Base-by-base conservation (phyloP, 2,113 vertebrate species). In the Ancistrus triradiatus region DNA sequence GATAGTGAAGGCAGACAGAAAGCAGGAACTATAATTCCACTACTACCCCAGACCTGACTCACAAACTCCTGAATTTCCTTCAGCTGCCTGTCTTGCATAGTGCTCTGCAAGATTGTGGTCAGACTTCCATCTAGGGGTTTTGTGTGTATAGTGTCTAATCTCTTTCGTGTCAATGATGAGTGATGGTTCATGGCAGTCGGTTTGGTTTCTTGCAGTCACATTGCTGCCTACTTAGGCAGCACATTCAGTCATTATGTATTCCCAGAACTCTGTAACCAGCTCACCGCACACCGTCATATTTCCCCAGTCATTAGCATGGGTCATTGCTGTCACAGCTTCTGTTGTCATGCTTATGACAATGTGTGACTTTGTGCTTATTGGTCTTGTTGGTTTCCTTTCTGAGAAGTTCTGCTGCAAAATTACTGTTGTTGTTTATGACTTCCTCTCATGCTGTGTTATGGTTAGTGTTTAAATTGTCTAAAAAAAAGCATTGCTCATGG, bases 11-110 rank as follows among this genome's bases (percentile, higher is more conserved):
- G 72, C 61, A 66, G 66, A 72, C 27, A 49, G 44, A n/a, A n/a
- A n/a, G n/a, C n/a, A n/a, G 50, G 75, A 67, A 63, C 66, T 68
- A 43, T 70, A 64, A 68, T 78, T 74, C 40, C 27, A 14, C 69
- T 35, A 46, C 60, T 47, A 21, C 55, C 65, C 13, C 48, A 55
- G 50, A 31, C 55, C 56, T 65, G 66, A 65, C 60, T 65, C 66
- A 53, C 56, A 65, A 49, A 5, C 38, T 43, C 15, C 9, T 22
- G 6, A 18, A 14, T 59, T 59, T 44, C 40, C 25, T 61, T 71
- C 49, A 42, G 46, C 59, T 53, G 47, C 15, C 44, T 58, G 17
- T 44, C 40, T 48, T 3, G 17, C 13, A 43, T 15, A 25, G 21
- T 28, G 21, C 18, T 19, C n/a, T 51, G 37, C 21, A 31, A 51